phyloP scores from a whole-genome alignment of 2,888 invertebrate genomes.

The Dryomyza anilis region DNA sequence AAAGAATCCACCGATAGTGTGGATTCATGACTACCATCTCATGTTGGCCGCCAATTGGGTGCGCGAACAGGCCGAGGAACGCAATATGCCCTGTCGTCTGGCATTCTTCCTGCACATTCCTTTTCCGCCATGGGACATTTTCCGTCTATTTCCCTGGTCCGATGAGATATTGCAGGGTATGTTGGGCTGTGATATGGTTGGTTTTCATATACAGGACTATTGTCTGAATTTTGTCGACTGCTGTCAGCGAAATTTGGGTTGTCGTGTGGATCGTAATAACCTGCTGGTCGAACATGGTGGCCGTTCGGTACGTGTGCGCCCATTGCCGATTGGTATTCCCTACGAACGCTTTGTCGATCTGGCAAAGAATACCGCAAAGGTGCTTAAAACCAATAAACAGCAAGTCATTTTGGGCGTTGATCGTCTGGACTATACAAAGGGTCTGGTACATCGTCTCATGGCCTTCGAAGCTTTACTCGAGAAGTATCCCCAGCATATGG shows the following conservation, averaged over 20 bases:
- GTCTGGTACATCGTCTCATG: slow-evolving; percentile 80
- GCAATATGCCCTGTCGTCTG: slow-evolving; percentile 76
- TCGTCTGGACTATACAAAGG: slow-evolving; percentile 89
- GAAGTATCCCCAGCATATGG: slow-evolving; percentile 84
- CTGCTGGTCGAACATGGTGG: slow-evolving; percentile 86
- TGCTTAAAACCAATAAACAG: slow-evolving; percentile 71
- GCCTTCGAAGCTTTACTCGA: slow-evolving; percentile 82
- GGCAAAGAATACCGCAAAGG: slow-evolving; percentile 72
- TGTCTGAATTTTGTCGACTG: slow-evolving; percentile 91
- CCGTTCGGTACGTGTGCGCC: slow-evolving; percentile 80
- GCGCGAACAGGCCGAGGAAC: slow-evolving; percentile 82
- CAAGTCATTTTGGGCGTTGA: slow-evolving; percentile 88
- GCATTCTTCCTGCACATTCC: slow-evolving; percentile 96
- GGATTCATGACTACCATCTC: slow-evolving; percentile 94
- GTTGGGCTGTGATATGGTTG: slow-evolving; percentile 90
- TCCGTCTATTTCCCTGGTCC: slow-evolving; percentile 89
- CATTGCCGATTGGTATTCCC: slow-evolving; percentile 88
- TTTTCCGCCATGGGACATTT: slow-evolving; percentile 93
- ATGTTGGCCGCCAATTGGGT: slow-evolving; percentile 93
- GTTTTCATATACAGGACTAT: slow-evolving; percentile 90
- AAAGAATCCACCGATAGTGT: slow-evolving; percentile 73
- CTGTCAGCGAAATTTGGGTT: slow-evolving; percentile 84
- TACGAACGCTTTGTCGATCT: slow-evolving; percentile 83
- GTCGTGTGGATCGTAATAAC: slow-evolving; percentile 86
- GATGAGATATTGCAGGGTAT: slow-evolving; percentile 92